Evolutionary conservation across 2,113 vertebrate species (phyloP).

Genomic region (Paramisgurnus dabryanus): DNA sequence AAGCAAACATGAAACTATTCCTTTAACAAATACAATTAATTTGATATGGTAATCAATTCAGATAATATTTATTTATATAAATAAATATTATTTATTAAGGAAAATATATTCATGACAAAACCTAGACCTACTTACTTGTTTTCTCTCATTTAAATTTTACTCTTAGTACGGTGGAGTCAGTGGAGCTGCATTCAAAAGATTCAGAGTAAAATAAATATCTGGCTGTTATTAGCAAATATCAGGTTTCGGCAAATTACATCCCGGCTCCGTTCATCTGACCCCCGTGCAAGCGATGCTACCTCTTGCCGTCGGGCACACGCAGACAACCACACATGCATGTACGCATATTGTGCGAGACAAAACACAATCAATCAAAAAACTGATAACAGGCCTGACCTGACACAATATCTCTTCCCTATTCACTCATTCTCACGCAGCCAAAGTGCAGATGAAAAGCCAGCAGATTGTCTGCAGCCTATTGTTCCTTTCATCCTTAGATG

Average conservation of each 20-base stretch:
- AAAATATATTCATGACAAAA: no score
- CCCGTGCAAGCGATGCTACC: conserved; percentile 24
- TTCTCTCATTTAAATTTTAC: neutral
- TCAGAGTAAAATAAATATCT: conserved; percentile 25
- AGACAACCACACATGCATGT: neutral
- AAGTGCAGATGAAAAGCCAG: conserved; percentile 3
- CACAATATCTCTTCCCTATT: conserved; percentile 30
- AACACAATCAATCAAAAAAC: conserved; percentile 13
- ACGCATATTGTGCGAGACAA: neutral
- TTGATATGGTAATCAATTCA: no score
- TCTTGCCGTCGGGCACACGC: conserved; percentile 6
- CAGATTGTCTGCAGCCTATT: conserved; percentile 34
- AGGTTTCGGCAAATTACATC: conserved; percentile 38
- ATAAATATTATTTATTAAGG: no score
- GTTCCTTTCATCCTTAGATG: conserved; percentile 39
- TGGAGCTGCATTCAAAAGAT: conserved; percentile 29
- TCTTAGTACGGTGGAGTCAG: conserved; percentile 16
- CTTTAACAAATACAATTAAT: no score
- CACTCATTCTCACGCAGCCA: conserved; percentile 20
- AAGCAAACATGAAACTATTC: no score
- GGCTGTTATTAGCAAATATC: conserved; percentile 29
- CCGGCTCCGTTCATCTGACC: conserved; percentile 36
- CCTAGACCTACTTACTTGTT: neutral
- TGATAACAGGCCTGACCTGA: conserved; percentile 42
- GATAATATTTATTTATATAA: no score